These are phyloP conservation scores for Synanthedon formicaeformis DNA, from an alignment of 2,888 invertebrate genomes.

Conservation along the genomic window DNA sequence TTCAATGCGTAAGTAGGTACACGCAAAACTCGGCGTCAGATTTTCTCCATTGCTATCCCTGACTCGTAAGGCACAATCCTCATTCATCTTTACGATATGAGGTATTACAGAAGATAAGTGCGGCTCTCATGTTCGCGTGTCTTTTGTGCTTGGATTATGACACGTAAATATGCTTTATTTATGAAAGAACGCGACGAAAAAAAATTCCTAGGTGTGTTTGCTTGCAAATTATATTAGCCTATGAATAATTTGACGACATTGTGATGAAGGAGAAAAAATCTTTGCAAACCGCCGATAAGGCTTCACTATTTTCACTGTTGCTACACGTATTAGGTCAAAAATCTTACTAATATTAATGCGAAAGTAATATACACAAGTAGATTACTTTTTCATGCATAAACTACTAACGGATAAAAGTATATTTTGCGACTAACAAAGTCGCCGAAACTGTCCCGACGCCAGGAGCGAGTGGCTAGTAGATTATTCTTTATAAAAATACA, in stretches of 20 bases:
- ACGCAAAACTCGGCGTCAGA: slow-evolving; percentile 7
- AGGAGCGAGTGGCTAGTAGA: no score
- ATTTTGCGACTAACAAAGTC: no score
- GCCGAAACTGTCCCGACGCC: no score
- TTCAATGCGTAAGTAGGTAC: background rate
- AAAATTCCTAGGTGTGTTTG: slow-evolving; percentile 38
- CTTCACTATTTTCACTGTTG: background rate
- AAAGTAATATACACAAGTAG: no score
- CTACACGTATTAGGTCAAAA: no score
- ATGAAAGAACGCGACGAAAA: slow-evolving; percentile 34
- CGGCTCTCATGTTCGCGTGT: slow-evolving; percentile 54
- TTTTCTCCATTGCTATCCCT: slow-evolving; percentile 5
- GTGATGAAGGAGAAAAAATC: slow-evolving; percentile 6
- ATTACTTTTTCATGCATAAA: no score
- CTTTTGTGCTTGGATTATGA: slow-evolving; percentile 62
- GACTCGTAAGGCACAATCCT: slow-evolving; percentile 19
- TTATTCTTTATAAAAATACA: no score
- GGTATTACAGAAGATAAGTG: slow-evolving; percentile 53
- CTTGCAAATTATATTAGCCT: slow-evolving; percentile 54
- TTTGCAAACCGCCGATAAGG: slow-evolving; percentile 4
- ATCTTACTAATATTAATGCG: no score
- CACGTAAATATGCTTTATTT: slow-evolving; percentile 54
- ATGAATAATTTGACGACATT: slow-evolving; percentile 33
- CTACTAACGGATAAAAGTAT: no score
- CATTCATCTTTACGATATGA: slow-evolving; percentile 56